Evolutionary conservation across 1,140 invertebrate genomes (phyloP), one percentile per base, ranked within the genome.

Genomic region (Bicyclus anynana): DNA sequence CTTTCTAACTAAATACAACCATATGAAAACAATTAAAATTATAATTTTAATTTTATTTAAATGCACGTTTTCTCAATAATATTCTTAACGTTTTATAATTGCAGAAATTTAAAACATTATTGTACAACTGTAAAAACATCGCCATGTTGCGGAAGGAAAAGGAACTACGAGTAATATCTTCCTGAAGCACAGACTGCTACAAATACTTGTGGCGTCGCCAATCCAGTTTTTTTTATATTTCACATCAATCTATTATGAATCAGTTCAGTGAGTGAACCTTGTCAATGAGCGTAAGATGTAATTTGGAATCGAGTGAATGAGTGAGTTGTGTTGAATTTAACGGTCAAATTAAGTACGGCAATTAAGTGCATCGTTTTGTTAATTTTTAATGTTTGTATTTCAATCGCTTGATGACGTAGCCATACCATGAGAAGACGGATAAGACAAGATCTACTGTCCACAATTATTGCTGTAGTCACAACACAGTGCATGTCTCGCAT

Each of bases 381-480:
- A 10, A 12, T 33, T 10, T 12, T 33, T 6, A n/a, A 33, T 12
- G 10, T 40, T 40, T 14, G 37, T 13, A 16, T 17, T 4, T 40
- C 13, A 40, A 17, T 40, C 12, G 44, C 6, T 47, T 47, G 44
- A 26, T 26, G 27, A 47, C 13, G 44, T 47, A 47, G 14, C 44
- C 44, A 23, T 16, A 68, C 64, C 53, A 65, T 60, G 58, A 66
- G 57, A 74, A 78, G 75, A 80, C 74, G 77, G 76, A 77, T 64
- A 61, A 52, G 60, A 67, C 61, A 65, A 55, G 71, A 62, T 74
- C 60, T 61, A 73, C 69, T 73, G 65, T 70, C 67, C 68, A 72
- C 65, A 72, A 80, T 84, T 84, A 84, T 84, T 87, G 84, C 81
- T 84, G 75, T 66, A 69, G 67, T 82, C 79, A 87, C 84, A 82